Percentiles rank a stretch among this genome's conserved stretches.
Evolutionary conservation across 92 coral and sea anemone species (phyloP).

Genomic region (Muricea muricata): DNA sequence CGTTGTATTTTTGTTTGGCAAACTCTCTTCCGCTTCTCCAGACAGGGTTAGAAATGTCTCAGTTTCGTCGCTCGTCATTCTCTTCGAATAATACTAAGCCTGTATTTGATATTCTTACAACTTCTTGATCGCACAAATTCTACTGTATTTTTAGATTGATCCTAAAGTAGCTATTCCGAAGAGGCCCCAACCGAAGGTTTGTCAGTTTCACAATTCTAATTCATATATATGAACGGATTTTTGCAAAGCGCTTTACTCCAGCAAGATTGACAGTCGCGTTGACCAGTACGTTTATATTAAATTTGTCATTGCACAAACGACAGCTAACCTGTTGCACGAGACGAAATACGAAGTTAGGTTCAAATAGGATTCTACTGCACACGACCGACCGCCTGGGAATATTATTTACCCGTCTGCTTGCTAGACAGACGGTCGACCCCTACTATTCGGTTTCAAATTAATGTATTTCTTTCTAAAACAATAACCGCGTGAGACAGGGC

Average conservation of each 20-base stretch:
- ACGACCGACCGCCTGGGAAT: background rate
- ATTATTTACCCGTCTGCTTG: background rate
- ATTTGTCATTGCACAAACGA: background rate
- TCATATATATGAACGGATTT: background rate
- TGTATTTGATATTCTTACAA: slow-evolving; percentile 44
- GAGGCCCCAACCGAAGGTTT: slow-evolving; percentile 98
- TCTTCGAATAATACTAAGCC: background rate
- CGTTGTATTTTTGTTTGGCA: background rate
- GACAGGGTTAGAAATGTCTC: background rate
- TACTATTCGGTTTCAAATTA: slow-evolving; percentile 2
- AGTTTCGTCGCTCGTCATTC: background rate
- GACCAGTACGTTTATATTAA: background rate
- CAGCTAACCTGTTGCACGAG: background rate
- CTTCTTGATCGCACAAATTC: slow-evolving; percentile 48
- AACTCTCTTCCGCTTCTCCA: slow-evolving; percentile 5
- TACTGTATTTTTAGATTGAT: slow-evolving; percentile 81
- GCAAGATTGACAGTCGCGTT: background rate
- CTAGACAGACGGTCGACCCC: slow-evolving; percentile 42
- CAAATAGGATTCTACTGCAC: slow-evolving; percentile 5
- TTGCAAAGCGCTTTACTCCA: background rate
- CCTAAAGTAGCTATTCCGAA: slow-evolving; percentile 97
- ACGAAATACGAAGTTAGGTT: background rate
- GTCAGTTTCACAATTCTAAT: slow-evolving; percentile 9
- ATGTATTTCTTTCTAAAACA: background rate
- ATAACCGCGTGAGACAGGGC: slow-evolving; percentile 1